Base-by-base conservation (phyloP, 2,797 vertebrate genomes). In the Parambassis ranga region DNA sequence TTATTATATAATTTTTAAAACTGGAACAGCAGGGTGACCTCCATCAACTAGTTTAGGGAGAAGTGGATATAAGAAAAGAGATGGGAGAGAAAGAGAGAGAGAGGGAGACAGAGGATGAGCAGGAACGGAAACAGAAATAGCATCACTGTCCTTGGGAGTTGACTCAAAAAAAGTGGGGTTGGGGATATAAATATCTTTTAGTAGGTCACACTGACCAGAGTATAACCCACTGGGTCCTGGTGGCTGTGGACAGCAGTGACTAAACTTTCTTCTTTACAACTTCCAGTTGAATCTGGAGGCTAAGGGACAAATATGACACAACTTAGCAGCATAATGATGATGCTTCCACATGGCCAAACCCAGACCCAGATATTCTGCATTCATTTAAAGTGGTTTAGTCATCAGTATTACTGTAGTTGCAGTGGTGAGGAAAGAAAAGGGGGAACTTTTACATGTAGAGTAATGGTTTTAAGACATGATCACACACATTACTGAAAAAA, bases 11-110 rank as follows among this genome's bases (percentile, higher is more conserved):
- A 87, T 79, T 79, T 76, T 9, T n/a, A n/a, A 63, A 92, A 91
- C 48, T 91, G 65, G 90, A 88, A 71, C 89, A 84, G 71, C 62
- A 71, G 76, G 80, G 78, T 91, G 92, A 90, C 92, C 89, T 92
- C 87, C 72, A 89, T 83, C 83, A 90, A 89, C 83, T 85, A 90
- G 82, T 89, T 90, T 79, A 75, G 70, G 52, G 58, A 82, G 70
- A 63, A 64, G 59, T 58, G 60, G 47, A 66, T 70, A 76, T 83
- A 83, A 79, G 83, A 81, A 80, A 74, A 67, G 53, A 69, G 79
- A 77, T 36, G 10, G 27, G 66, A 60, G 71, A 76, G 84, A 74
- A 39, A 70, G 70, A 78, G 74, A 27, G 64, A 71, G 77, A 80
- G 67, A 63, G 62, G 78, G 83, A 81, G 84, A 74, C 39, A 70